Base-by-base conservation (phyloP, 2,113 vertebrate genomes). In the Mesitornis unicolor region DNA sequence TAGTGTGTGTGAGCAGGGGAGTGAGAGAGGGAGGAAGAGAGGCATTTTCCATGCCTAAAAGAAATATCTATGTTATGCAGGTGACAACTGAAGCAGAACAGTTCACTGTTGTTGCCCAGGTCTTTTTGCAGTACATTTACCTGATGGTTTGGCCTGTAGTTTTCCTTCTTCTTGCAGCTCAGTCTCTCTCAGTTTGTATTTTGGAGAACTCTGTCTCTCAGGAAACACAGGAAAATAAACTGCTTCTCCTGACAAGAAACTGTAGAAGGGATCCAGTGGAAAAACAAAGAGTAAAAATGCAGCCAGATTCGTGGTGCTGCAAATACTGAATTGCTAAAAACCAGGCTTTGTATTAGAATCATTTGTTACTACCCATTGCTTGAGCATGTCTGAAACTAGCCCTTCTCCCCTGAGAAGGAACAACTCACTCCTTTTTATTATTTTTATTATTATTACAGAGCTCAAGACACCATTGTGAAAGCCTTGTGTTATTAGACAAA, bases 351-450 rank as follows among this genome's bases (percentile, higher is more conserved):
- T 40, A 45, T 76, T 68, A 79, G 70, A 85, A 85, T 53, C 60
- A 53, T 60, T 87, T 85, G 38, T 63, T 91, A 59, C 54, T 75
- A 24, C 8, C 38, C 51, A n/a, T 42, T 0, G 0, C 69, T 31
- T 60, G 51, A 93, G 33, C 43, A 68, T 70, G 73, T 68, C 89
- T 79, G 91, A 75, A 89, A 89, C 89, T 10, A 91, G 78, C 64
- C 17, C 59, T 36, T 16, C 17, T 93, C 89, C 60, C 74, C 61
- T 36, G 65, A 75, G 90, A 71, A 75, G 35, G 57, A 84, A 45
- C 25, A 82, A 43, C 16, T 82, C 19, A 6, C 45, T 63, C 28
- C 20, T 82, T 89, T 84, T 91, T 74, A 69, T 94, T 89, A 61
- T 67, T 89, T 80, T 80, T 70, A 70, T 89, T 77, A 77, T 70